phyloP scores from a whole-genome alignment of 2,888 invertebrate species.

The Erpobdella octoculata region DNA sequence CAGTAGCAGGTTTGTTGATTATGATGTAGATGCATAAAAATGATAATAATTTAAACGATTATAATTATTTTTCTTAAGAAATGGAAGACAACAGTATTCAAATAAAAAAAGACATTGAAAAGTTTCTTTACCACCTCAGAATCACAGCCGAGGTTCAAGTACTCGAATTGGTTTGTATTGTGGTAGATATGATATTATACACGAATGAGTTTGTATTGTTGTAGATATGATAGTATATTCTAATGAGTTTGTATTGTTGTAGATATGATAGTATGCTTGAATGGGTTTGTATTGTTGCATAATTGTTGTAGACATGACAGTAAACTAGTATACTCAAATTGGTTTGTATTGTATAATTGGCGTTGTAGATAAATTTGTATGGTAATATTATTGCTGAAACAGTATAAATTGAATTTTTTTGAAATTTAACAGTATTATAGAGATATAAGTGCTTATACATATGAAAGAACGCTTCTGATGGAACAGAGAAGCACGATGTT shows the following conservation, averaged over 20 bases:
- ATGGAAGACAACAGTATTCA: slow-evolving; percentile 98
- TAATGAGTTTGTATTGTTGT: not conserved
- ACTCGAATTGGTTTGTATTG: slow-evolving; percentile 81
- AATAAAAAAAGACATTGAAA: slow-evolving; percentile 97
- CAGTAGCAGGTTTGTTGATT: slow-evolving; percentile 70
- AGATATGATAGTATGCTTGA: not conserved
- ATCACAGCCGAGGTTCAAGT: slow-evolving; percentile 92
- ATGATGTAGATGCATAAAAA: not conserved
- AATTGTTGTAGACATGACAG: not conserved
- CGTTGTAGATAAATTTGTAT: too few species aligned
- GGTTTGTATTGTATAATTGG: too few species aligned
- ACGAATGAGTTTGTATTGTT: not conserved
- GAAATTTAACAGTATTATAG: slow-evolving; percentile 69
- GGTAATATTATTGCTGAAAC: too few species aligned
- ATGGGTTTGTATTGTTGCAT: too few species aligned
- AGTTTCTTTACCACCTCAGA: slow-evolving; percentile 91
- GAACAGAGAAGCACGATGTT: slow-evolving; percentile 96
- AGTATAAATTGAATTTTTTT: too few species aligned
- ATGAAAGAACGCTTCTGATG: slow-evolving; percentile 96
- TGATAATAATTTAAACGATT: too few species aligned
- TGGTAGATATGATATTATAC: not conserved
- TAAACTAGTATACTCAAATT: too few species aligned
- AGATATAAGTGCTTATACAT: slow-evolving; percentile 97
- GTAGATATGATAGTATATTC: not conserved
- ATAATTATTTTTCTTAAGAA: slow-evolving; percentile 52